Evolutionary conservation across 1,140 invertebrate species (phyloP), one percentile per base, ranked within the genome.

Genomic region (Drosophila kanapiae): DNA sequence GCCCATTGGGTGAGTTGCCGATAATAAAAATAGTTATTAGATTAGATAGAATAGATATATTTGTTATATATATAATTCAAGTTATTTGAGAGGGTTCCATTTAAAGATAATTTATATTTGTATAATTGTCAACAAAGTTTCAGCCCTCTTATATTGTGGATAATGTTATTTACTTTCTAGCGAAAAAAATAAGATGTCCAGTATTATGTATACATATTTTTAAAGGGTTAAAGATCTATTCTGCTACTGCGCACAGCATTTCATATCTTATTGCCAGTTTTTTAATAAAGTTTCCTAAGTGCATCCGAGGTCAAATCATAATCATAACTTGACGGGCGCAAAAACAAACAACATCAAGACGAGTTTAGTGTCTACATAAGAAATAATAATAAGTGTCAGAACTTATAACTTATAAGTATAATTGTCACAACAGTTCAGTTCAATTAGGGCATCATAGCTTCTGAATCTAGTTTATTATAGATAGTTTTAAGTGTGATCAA

Each of bases 1-100:
- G 95, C 10, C 86, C 93, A 8, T 91, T 95, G 7, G 96, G 88
- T 91, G 29, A 72, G 86, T 51, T 1, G 6, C 8, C 8, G 8
- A 29, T 16, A 31, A 13, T 0, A 16, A 11, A 11, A 10, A 10
- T 5, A 23, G 23, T 2, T 23, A 23, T 23, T 23, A 23, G 23
- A 23, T 23, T 23, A 23, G 23, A 23, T 23, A 23, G 3, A 23
- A 2, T 3, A 23, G 1, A 23, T 23, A 3, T 23, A 23, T 23
- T 23, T 23, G 23, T 23, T 23, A 23, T 23, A n/a, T n/a, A n/a
- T n/a, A n/a, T 23, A 23, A 23, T 23, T 23, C 23, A 23, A 23
- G 23, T 23, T 23, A 23, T 23, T 23, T 23, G 23, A 23, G 23
- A 23, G 23, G 23, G 23, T 23, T 23, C 23, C 5, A 31, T 8